Evolutionary conservation across 1,140 invertebrate genomes (phyloP), one percentile per base, ranked within the genome.

Genomic region (Halictus rubicundus): DNA sequence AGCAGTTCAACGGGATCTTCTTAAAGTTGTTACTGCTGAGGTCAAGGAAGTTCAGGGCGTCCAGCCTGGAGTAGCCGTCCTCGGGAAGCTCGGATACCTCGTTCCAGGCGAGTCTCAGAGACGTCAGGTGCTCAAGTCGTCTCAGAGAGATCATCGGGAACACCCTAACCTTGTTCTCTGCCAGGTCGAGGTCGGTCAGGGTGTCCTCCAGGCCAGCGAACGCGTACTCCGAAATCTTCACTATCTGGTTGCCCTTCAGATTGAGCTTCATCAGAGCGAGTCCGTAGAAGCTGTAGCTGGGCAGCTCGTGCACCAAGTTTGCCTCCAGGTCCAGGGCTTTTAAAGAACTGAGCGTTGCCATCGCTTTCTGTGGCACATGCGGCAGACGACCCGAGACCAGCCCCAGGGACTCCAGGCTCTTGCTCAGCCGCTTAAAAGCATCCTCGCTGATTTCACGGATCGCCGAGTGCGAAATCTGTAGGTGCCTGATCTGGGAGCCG

Each of bases 1-100:
- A 98, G 82, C 96, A 97, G 88, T 97, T 95, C 85, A 96, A 95
- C 23, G 94, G 94, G 68, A 98, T 94, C 86, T 94, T 94, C 69
- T 95, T 95, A 85, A 98, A 97, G 89, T 96, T 95, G 93, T 98
- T 98, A 21, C 96, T 97, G 90, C 96, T 97, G 63, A 98, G 92
- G 92, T 98, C 97, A 81, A 98, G 94, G 78, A 96, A 95, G 63
- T 95, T 92, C 32, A 98, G 92, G 9, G 95, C 95, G n/a, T 95
- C 94, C 60, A 98, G 93, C 27, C 94, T 94, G 0, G 96, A 95
- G 88, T 96, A 96, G 54, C 94, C 94, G 88, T 97, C 95, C 80
- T 95, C 94, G 1, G 95, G 95, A 57, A 97, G 94, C 7, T 93
- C 93, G 16, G 93, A 94, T 61, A 97, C 96, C 93, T 96, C 95